These are phyloP conservation scores for Hirudinaria manillensis DNA, from an alignment of 2,888 invertebrate species.

Conservation along the genomic window DNA sequence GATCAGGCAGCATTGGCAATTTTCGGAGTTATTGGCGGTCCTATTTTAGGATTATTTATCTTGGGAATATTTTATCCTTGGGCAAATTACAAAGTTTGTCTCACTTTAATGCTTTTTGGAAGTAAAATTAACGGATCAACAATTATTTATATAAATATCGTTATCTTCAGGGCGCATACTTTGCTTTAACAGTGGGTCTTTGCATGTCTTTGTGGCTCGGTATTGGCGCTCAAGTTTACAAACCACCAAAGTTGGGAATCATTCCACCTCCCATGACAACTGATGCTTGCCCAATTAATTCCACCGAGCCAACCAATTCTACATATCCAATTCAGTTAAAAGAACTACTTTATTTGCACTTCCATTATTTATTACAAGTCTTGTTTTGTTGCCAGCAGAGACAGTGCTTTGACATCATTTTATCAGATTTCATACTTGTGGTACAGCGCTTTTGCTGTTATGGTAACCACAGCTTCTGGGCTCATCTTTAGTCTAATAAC, in stretches of 20 bases:
- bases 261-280: slow-evolving; percentile 25
- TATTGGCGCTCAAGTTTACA: slow-evolving; percentile 67
- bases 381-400: no score
- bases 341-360: neutral
- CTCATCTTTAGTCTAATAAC: slow-evolving; percentile 38
- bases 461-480: slow-evolving; percentile 35
- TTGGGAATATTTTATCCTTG: slow-evolving; percentile 59
- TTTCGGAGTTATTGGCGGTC: slow-evolving; percentile 54
- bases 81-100: slow-evolving; percentile 49
- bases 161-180: slow-evolving; percentile 63
- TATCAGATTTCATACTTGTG: slow-evolving; percentile 41
- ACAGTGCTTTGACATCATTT: no score
- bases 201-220: slow-evolving; percentile 73
- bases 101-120: no score
- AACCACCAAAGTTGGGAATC: slow-evolving; percentile 37
- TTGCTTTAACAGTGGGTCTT: slow-evolving; percentile 65
- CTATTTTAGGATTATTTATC: slow-evolving; percentile 51
- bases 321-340: neutral
- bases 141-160: neutral
- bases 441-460: slow-evolving; percentile 38
- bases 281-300: slow-evolving; percentile 4
- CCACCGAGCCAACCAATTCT: neutral
- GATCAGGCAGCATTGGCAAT: slow-evolving; percentile 50
- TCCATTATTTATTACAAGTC: no score
- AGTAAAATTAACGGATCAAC: no score